phyloP scores from a whole-genome alignment of 2,888 invertebrate genomes.

The Resseliella maxima region DNA sequence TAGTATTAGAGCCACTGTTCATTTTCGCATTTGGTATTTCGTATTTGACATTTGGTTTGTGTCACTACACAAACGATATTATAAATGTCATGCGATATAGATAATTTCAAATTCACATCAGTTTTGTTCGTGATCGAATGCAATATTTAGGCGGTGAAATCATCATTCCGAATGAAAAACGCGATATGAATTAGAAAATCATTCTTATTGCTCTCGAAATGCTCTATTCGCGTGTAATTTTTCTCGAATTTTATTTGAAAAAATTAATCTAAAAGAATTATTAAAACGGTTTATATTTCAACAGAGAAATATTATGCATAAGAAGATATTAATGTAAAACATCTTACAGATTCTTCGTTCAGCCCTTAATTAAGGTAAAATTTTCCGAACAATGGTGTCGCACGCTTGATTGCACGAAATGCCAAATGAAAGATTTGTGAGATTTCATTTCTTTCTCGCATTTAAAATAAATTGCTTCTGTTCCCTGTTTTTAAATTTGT shows the following conservation, averaged over 20 bases:
- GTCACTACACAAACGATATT: neutral
- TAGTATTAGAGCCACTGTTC: neutral
- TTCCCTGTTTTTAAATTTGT: neutral
- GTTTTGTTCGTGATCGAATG: neutral
- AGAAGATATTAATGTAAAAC: neutral
- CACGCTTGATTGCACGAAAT: slow-evolving; percentile 28
- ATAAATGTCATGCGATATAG: slow-evolving; percentile 3
- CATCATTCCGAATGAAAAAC: neutral
- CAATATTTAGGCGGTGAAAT: neutral
- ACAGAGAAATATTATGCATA: neutral
- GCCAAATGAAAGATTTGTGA: slow-evolving; percentile 34
- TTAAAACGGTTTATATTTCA: neutral
- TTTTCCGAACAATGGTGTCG: neutral
- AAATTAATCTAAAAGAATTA: neutral
- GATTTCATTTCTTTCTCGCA: neutral
- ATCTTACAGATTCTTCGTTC: neutral
- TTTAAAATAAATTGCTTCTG: slow-evolving; percentile 4
- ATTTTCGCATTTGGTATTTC: slow-evolving; percentile 25
- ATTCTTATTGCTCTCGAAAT: neutral
- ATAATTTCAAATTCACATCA: slow-evolving; percentile 31
- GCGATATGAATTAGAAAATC: slow-evolving; percentile 16
- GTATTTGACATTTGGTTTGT: slow-evolving; percentile 36
- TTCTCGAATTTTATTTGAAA: neutral
- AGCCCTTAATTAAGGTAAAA: neutral
- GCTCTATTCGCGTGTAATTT: neutral